Evolutionary conservation across 2,888 invertebrate genomes (phyloP).

Genomic region (Nasonia oneida): DNA sequence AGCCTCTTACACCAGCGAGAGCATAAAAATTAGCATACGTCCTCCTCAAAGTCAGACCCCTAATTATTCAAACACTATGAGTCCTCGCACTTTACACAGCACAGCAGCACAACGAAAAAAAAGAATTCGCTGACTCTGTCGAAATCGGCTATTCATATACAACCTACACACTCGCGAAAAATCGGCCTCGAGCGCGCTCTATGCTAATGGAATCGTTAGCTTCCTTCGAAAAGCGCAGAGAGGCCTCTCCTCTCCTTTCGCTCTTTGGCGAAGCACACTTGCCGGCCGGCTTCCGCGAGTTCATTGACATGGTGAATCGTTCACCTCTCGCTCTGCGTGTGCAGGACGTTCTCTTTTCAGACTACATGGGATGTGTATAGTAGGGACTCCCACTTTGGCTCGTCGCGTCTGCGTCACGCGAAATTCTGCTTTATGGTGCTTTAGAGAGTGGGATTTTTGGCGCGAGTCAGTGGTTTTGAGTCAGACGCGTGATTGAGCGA

Average conservation of each 20-base stretch:
- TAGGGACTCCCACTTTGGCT: too few relatives aligned
- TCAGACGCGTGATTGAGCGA: not conserved
- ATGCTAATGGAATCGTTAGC: not conserved
- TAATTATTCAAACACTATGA: not conserved
- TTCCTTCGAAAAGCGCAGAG: not conserved
- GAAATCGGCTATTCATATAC: not conserved
- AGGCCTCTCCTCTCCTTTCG: not conserved
- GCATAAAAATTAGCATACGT: too few relatives aligned
- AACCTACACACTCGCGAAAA: not conserved
- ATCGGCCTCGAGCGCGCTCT: not conserved
- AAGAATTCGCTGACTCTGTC: constrained; percentile 16
- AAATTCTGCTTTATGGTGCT: too few relatives aligned
- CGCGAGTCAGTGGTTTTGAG: not conserved
- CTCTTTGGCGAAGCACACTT: not conserved
- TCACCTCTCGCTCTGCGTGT: not conserved
- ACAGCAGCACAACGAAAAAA: not conserved
- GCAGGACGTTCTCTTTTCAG: not conserved
- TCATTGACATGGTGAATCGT: constrained; percentile 27
- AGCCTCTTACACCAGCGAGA: too few relatives aligned
- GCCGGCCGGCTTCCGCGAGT: constrained; percentile 36
- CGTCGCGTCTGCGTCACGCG: not conserved
- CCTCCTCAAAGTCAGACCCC: too few relatives aligned
- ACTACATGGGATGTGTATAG: not conserved
- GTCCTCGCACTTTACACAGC: not conserved
- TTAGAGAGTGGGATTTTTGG: not conserved